Percentiles rank a stretch among this genome's conserved stretches.
phyloP scores from a whole-genome alignment of 2,888 invertebrate genomes.

The Lymantria dispar region DNA sequence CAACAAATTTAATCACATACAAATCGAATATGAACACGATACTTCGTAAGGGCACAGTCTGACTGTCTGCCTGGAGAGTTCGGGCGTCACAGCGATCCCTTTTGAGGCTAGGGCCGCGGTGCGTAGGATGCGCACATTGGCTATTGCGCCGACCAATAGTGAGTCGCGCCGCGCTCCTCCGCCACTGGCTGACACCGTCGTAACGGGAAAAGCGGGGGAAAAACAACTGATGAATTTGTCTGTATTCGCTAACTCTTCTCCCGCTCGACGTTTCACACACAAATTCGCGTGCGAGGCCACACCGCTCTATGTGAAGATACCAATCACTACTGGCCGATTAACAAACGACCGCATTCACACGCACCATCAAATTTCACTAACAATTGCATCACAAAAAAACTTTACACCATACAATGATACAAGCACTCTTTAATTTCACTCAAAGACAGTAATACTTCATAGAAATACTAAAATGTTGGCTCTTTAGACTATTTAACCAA shows the following conservation, averaged over 20 bases:
- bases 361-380: neutral
- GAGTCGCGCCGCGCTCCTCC: conserved; percentile 39
- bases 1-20: conserved; percentile 46
- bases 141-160: conserved; percentile 54
- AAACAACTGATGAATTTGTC: conserved; percentile 60
- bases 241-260: conserved; percentile 47
- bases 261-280: conserved; percentile 55
- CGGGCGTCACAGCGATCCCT: conserved; percentile 55
- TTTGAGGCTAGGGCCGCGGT: conserved; percentile 64
- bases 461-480: no score
- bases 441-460: no score
- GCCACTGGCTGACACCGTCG: conserved; percentile 53
- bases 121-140: conserved; percentile 57
- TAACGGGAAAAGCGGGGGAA: conserved; percentile 68
- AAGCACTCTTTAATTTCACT: no score
- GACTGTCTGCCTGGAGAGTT: conserved; percentile 66
- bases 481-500: no score
- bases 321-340: conserved; percentile 53
- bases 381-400: no score
- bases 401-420: no score
- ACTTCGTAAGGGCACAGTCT: conserved; percentile 68
- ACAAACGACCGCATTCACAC: neutral
- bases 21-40: conserved; percentile 53
- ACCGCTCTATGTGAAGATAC: conserved; percentile 55
- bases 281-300: conserved; percentile 59